These are phyloP conservation scores for Andrena haemorrhoa DNA, from an alignment of 2,888 invertebrate species.

Conservation along the genomic window DNA sequence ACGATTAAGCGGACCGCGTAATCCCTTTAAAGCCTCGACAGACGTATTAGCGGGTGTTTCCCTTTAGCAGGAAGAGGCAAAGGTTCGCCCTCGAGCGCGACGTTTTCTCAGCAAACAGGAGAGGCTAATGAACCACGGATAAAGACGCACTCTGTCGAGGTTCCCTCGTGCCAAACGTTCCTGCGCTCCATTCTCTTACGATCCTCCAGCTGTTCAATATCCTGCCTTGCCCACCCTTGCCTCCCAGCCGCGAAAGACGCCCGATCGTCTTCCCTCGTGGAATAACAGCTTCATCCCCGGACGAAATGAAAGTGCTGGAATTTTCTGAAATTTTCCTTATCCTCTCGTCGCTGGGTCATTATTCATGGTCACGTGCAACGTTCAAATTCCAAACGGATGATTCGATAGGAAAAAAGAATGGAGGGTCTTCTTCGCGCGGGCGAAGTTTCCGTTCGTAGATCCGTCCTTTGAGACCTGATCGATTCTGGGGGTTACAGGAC, in stretches of 20 bases:
- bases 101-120: conserved; percentile 22
- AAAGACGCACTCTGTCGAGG: conserved; percentile 14
- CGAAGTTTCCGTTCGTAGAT: too few relatives aligned
- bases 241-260: conserved; percentile 24
- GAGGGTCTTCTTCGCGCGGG: too few relatives aligned
- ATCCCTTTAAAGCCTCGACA: conserved; percentile 7
- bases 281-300: conserved; percentile 25
- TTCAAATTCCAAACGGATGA: too few relatives aligned
- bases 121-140: conserved; percentile 27
- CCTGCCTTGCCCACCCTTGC: background rate
- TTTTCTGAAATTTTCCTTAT: background rate
- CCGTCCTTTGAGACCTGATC: too few relatives aligned
- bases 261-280: conserved; percentile 23
- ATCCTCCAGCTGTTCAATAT: conserved; percentile 30
- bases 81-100: background rate
- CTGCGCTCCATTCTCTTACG: background rate
- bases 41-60: conserved; percentile 12
- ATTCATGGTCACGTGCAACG: too few relatives aligned
- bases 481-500: too few relatives aligned
- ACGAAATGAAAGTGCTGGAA: conserved; percentile 21
- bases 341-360: conserved; percentile 1
- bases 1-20: conserved; percentile 7
- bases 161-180: conserved; percentile 4
- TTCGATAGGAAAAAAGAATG: too few relatives aligned
- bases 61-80: background rate